Base-by-base conservation (phyloP, 2,113 vertebrate genomes). In the Corapipo altera region DNA sequence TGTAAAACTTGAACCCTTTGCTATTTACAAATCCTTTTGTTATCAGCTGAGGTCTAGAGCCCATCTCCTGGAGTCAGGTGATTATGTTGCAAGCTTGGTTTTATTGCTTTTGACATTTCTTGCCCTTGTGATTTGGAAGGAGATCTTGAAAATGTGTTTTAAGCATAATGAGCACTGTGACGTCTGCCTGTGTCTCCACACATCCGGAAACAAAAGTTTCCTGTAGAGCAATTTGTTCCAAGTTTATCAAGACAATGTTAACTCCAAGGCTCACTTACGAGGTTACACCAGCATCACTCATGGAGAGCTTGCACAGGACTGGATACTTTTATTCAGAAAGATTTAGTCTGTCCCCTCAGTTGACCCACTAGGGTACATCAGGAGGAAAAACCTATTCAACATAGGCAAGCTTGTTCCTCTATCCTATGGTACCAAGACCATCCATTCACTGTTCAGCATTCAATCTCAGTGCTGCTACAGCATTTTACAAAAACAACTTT, bases 61-160 rank as follows among this genome's bases (percentile, higher is more conserved):
- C 51, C 71, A 80, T 88, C 88, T 93, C 75, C 85, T 64, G 64
- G 43, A 93, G 46, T 94, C 82, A 93, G 72, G 94, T 93, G 78
- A 90, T 85, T 79, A 58, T 79, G 22, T 44, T 91, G 64, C 59
- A 89, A 83, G 43, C 35, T 90, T 62, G 48, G 21, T 58, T 89
- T 64, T 67, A 78, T 90, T 93, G 39, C 37, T 96, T 94, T 77
- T 88, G 78, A 91, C 55, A 62, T 80, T 85, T 89, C 55, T 96
- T 91, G 74, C 43, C 49, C 70, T 91, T 88, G 72, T 83, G 78
- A 93, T 88, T 90, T 96, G 89, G 85, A 96, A 95, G 32, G n/a
- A 93, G 35, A 83, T 54, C 54, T 85, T 80, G 89, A 91, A 91
- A 96, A 91, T 76, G 30, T 91, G n/a, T 88, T 91, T 94, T 76